Conservation (phyloP, 2,113 vertebrate species). For the Hippocampus comes region DNA sequence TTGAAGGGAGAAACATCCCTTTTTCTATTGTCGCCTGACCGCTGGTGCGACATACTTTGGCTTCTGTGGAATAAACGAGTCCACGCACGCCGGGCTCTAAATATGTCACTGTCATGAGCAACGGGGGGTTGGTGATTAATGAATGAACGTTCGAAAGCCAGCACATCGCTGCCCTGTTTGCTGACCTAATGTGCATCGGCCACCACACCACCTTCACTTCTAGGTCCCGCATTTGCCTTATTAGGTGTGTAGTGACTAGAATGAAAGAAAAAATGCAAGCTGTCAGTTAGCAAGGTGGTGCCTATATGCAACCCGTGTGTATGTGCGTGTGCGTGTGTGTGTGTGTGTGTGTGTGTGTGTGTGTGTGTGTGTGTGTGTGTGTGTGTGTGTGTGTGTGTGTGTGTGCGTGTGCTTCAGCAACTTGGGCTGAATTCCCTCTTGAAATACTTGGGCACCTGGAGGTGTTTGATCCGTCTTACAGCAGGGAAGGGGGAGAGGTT, state of each 20-base stretch:
- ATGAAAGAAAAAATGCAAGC: background rate
- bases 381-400: slow-evolving; percentile 4
- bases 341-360: slow-evolving; percentile 5
- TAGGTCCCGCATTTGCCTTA: slow-evolving; percentile 29
- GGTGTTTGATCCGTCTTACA: slow-evolving; percentile 31
- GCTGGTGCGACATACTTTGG: background rate
- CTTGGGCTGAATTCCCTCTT: slow-evolving; percentile 30
- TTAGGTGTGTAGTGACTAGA: background rate
- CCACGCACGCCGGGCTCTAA: slow-evolving; percentile 22
- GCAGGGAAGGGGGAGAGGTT: background rate
- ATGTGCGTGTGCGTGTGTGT: slow-evolving; percentile 6
- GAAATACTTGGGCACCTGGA: slow-evolving; percentile 42
- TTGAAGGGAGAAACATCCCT: too few relatives aligned
- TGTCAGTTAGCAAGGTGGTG: slow-evolving; percentile 32
- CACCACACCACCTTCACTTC: slow-evolving; percentile 43
- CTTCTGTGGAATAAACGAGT: slow-evolving; percentile 21
- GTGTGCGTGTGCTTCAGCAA: slow-evolving; percentile 27
- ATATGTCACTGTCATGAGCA: slow-evolving; percentile 31
- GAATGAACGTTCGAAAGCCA: slow-evolving; percentile 34
- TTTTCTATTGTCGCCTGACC: too few relatives aligned
- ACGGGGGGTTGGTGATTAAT: slow-evolving; percentile 40
- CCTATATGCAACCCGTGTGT: background rate
- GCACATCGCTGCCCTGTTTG: slow-evolving; percentile 33
- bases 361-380: slow-evolving; percentile 3
- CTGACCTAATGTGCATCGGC: slow-evolving; percentile 41